Evolutionary conservation across 2,113 vertebrate species (phyloP).

Genomic region (Brevimyrus niger): DNA sequence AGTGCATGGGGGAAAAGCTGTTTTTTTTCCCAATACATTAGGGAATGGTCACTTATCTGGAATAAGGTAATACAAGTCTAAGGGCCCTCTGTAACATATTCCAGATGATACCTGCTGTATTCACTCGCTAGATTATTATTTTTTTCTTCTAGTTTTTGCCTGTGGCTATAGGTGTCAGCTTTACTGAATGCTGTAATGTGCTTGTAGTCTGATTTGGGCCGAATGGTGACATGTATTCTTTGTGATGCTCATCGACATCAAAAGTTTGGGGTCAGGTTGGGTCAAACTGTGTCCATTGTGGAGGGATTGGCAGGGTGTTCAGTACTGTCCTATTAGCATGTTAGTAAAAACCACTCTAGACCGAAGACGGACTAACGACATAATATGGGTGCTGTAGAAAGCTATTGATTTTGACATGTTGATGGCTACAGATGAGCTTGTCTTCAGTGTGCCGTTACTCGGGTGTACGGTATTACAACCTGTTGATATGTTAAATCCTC

Average conservation of each 20-base stretch:
- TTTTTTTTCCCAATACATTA: not conserved
- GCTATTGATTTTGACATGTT: not conserved
- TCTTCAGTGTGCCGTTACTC: not conserved
- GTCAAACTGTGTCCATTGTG: not conserved
- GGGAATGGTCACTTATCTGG: not conserved
- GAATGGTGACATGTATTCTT: not conserved
- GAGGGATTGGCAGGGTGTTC: not conserved
- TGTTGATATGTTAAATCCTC: not conserved
- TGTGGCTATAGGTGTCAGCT: not conserved
- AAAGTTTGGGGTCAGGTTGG: not conserved
- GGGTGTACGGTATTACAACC: not conserved
- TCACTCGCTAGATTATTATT: not conserved
- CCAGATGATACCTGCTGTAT: not conserved
- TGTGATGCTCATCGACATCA: not conserved
- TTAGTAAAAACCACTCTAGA: not conserved
- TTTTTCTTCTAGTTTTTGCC: not conserved
- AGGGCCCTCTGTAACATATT: not conserved
- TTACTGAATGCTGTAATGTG: not conserved
- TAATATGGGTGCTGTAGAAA: not conserved
- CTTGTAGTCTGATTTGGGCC: not conserved
- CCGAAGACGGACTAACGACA: not conserved
- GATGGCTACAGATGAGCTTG: not conserved
- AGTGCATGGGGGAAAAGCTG: not conserved
- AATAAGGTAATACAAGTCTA: not conserved
- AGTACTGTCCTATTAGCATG: not conserved